Evolutionary conservation across 2,888 invertebrate species (phyloP).

Genomic region (Mesochorus sp.): DNA sequence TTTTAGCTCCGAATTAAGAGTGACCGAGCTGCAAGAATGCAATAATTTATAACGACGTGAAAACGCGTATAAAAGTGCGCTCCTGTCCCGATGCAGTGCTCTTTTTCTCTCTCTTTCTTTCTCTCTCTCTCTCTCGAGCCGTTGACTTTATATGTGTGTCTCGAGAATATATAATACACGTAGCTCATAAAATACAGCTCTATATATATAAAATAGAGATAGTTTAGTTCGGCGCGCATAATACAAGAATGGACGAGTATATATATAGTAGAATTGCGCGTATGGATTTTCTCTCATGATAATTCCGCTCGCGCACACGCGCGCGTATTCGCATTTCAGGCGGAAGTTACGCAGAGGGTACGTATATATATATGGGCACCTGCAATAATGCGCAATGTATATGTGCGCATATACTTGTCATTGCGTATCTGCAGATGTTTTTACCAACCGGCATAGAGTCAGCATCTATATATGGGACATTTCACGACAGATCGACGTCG

Average conservation of each 20-base stretch:
- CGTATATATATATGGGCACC: neutral
- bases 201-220: neutral
- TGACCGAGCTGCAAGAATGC: too few relatives aligned
- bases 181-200: neutral
- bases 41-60: too few relatives aligned
- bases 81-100: too few relatives aligned
- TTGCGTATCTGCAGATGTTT: neutral
- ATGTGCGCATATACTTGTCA: neutral
- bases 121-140: too few relatives aligned
- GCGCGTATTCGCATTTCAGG: constrained; percentile 17
- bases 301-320: constrained; percentile 41
- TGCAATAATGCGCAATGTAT: neutral
- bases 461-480: neutral
- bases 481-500: neutral
- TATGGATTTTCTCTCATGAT: constrained; percentile 55
- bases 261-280: constrained; percentile 5
- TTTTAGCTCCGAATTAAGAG: too few relatives aligned
- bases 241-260: constrained; percentile 20
- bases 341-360: constrained; percentile 63
- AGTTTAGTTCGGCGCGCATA: neutral
- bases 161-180: neutral
- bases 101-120: too few relatives aligned
- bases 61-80: too few relatives aligned
- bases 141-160: neutral
- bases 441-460: neutral